Percentiles rank a stretch among this genome's conserved stretches.
Evolutionary conservation across 2,888 invertebrate genomes (phyloP).

Genomic region (Cancer borealis): DNA sequence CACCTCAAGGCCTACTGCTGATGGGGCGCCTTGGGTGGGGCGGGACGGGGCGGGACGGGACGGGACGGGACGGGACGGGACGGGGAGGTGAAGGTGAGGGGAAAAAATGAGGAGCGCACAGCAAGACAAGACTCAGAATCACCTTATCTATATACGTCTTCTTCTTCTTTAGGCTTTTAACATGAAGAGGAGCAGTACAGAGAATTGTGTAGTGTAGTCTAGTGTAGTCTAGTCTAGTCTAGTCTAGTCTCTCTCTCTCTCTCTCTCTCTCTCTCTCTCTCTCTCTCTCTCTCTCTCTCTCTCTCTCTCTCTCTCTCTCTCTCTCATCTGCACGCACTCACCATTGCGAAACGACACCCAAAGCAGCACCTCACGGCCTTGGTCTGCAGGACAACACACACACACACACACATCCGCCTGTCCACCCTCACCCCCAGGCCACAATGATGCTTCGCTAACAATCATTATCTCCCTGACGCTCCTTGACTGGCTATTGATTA

Average conservation of each 20-base stretch:
- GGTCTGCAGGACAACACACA: neutral
- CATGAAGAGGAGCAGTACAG: too few relatives aligned
- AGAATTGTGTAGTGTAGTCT: too few relatives aligned
- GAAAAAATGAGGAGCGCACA: neutral
- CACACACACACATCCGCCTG: neutral
- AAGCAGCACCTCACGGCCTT: neutral
- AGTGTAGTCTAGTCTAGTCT: neutral
- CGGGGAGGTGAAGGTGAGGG: neutral
- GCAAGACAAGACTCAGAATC: neutral
- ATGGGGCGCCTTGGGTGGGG: neutral
- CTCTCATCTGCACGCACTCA: neutral
- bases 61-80: neutral
- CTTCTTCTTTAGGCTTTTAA: neutral
- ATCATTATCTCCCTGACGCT: neutral
- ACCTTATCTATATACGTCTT: neutral
- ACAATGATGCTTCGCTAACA: neutral
- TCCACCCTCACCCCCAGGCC: neutral
- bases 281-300: neutral
- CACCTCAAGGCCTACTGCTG: conserved; percentile 38
- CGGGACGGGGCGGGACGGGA: neutral
- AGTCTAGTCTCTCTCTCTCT: neutral
- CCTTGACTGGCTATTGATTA: neutral
- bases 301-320: neutral
- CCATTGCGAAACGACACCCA: neutral
- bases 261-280: neutral